Conservation (phyloP, 2,888 invertebrate genomes). For the Lumbricus terrestris region DNA sequence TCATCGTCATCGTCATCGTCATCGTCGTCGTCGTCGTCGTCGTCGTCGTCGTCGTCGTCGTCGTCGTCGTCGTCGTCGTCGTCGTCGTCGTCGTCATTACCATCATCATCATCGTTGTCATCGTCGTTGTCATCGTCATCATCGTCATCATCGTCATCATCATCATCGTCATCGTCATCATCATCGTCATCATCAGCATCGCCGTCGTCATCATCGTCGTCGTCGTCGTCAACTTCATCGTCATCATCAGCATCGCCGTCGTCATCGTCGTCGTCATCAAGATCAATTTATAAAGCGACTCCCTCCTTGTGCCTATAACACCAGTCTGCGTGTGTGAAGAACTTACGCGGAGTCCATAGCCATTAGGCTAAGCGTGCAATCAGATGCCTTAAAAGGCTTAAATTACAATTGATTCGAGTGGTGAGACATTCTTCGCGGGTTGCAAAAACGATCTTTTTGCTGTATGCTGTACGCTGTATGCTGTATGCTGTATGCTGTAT, state of each 20-base stretch:
- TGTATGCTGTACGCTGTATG: too few species aligned
- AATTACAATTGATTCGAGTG: too few species aligned
- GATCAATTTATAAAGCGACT: too few species aligned
- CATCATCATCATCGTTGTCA: background rate
- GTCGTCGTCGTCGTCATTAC: background rate
- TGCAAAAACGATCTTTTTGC: too few species aligned
- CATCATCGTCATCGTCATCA: background rate
- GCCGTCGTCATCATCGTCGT: background rate
- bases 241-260: background rate
- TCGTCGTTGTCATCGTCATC: background rate
- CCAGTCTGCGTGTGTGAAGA: too few species aligned
- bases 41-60: background rate
- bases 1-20: slow-evolving; percentile 22
- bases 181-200: background rate
- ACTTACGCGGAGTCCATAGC: too few species aligned
- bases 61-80: background rate
- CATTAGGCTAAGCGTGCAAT: too few species aligned
- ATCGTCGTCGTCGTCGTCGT: background rate
- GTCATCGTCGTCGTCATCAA: background rate
- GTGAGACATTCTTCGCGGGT: too few species aligned
- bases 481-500: too few species aligned
- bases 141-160: background rate
- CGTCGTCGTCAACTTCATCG: background rate
- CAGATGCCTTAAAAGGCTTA: too few species aligned
- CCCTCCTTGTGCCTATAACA: too few species aligned